phyloP scores from a whole-genome alignment of 1,140 invertebrate species.

The Chironomus tepperi region DNA sequence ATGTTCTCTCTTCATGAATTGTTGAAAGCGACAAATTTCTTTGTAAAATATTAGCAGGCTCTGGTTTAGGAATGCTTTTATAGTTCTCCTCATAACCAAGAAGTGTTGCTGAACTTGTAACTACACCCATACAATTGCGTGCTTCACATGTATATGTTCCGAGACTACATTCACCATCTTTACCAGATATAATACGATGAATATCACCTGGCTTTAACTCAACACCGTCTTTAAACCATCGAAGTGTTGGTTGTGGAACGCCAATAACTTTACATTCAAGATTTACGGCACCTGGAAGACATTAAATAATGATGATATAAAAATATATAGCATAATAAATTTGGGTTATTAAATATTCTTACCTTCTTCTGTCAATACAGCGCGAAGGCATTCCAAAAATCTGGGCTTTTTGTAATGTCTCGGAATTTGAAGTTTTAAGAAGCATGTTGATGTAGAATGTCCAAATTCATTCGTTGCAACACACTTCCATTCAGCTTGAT shows the following conservation, averaged over 20 bases:
- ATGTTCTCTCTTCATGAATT: slow-evolving; percentile 82
- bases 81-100: slow-evolving; percentile 73
- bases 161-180: slow-evolving; percentile 79
- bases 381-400: slow-evolving; percentile 74
- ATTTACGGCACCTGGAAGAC: slow-evolving; percentile 59
- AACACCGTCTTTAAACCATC: slow-evolving; percentile 86
- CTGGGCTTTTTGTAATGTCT: slow-evolving; percentile 79
- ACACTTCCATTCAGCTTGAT: slow-evolving; percentile 87
- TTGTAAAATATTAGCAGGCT: slow-evolving; percentile 46
- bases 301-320: background rate
- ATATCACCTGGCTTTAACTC: slow-evolving; percentile 85
- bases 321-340: background rate
- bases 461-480: slow-evolving; percentile 80
- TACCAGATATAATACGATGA: slow-evolving; percentile 79
- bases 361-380: slow-evolving; percentile 75
- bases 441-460: slow-evolving; percentile 76
- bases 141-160: slow-evolving; percentile 92
- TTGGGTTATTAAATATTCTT: background rate
- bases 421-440: slow-evolving; percentile 73
- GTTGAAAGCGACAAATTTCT: slow-evolving; percentile 75
- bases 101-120: slow-evolving; percentile 77
- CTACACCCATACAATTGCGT: slow-evolving; percentile 83
- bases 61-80: slow-evolving; percentile 44
- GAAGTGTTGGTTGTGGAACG: slow-evolving; percentile 74
- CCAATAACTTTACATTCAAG: slow-evolving; percentile 91